Conservation (phyloP, 2,797 vertebrate genomes). For the Yasuhikotakia modesta region DNA sequence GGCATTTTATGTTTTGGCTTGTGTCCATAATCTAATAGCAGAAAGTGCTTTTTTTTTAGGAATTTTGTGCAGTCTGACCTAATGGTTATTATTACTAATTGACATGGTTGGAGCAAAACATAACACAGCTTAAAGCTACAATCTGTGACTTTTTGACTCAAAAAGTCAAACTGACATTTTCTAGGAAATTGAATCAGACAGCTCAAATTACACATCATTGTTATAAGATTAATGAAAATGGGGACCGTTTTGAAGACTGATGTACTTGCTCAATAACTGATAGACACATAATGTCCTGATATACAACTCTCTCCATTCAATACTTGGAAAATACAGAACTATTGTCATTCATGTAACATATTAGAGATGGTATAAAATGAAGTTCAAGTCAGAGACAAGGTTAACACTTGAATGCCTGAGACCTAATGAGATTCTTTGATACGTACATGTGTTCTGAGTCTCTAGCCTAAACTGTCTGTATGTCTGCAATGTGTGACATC, state of each 20-base stretch:
- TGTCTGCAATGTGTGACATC: neutral
- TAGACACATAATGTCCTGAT: neutral
- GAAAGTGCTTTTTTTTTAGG: neutral
- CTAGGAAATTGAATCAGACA: too few species aligned
- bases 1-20: neutral
- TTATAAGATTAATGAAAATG: too few species aligned
- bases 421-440: neutral
- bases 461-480: neutral
- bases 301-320: neutral
- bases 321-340: constrained; percentile 20
- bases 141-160: too few species aligned
- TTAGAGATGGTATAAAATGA: constrained; percentile 20
- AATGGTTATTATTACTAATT: neutral
- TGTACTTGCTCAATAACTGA: neutral
- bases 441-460: constrained; percentile 11
- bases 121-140: too few species aligned
- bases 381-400: constrained; percentile 38
- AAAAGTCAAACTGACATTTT: too few species aligned
- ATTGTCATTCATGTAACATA: constrained; percentile 26
- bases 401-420: constrained; percentile 19
- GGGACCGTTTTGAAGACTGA: neutral
- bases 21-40: neutral
- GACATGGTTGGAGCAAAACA: too few species aligned
- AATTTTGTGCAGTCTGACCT: neutral
- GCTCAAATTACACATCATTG: too few species aligned